phyloP scores from a whole-genome alignment of 2,113 vertebrate genomes.

The Antigone vipio region DNA sequence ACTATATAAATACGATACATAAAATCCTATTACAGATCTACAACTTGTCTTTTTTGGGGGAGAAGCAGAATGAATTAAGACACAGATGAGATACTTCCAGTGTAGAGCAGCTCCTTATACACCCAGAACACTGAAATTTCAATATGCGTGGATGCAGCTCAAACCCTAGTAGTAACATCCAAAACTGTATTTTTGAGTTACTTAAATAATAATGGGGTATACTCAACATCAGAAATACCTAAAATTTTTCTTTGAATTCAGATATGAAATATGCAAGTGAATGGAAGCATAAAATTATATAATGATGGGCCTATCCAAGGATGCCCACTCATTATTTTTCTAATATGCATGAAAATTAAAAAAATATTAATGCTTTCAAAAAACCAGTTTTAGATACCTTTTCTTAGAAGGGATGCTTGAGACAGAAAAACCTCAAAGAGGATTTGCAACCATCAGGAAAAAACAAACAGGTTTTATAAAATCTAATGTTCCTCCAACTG shows the following conservation, averaged over 20 bases:
- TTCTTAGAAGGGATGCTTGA: background rate
- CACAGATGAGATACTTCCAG: background rate
- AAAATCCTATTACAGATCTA: background rate
- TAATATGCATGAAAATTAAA: background rate
- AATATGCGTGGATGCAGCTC: background rate
- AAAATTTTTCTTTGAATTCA: background rate
- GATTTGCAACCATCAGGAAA: background rate
- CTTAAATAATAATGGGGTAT: background rate
- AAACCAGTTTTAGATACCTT: background rate
- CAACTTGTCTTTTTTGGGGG: accelerated
- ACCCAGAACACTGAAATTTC: background rate
- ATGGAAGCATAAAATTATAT: background rate
- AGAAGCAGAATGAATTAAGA: background rate
- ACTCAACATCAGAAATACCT: background rate
- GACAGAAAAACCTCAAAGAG: background rate
- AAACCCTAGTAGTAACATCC: background rate
- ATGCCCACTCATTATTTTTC: background rate
- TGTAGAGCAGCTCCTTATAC: background rate
- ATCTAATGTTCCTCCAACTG: background rate
- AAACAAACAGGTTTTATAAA: background rate
- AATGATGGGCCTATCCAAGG: background rate
- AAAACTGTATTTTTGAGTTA: background rate
- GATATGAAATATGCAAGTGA: background rate
- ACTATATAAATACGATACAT: background rate
- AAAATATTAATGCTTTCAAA: background rate